phyloP scores from a whole-genome alignment of 2,797 vertebrate genomes.

The Rhodeus uyekii region DNA sequence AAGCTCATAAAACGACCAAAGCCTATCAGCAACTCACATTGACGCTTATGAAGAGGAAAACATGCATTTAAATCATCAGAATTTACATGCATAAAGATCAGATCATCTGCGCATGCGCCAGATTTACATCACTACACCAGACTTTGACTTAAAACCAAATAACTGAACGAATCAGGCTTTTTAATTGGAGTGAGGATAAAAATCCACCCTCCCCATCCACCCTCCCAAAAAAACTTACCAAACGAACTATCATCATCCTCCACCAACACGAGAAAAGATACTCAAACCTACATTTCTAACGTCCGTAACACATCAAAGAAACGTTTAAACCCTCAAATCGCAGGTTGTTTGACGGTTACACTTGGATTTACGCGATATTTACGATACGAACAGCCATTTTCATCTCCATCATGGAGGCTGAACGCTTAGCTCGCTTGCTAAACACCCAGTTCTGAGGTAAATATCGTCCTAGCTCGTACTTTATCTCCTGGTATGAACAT shows the following conservation, averaged over 20 bases:
- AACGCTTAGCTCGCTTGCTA: slow-evolving; percentile 64
- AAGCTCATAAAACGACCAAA: not conserved
- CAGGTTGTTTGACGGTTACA: not conserved
- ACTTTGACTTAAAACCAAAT: too few relatives aligned
- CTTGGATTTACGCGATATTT: not conserved
- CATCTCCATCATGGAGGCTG: slow-evolving; percentile 72
- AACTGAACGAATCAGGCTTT: too few relatives aligned
- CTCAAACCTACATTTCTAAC: not conserved
- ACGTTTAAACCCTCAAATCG: not conserved
- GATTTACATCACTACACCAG: not conserved
- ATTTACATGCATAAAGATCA: not conserved
- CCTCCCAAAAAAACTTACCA: slow-evolving; percentile 15
- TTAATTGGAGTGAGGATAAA: too few relatives aligned
- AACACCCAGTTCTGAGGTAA: not conserved
- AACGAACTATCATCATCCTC: not conserved
- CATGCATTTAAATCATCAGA: accelerated
- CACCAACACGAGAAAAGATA: not conserved
- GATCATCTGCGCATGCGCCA: not conserved
- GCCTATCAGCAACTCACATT: not conserved
- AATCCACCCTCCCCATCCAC: too few relatives aligned
- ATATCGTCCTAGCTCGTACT: not conserved
- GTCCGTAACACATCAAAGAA: not conserved
- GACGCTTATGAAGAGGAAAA: too few relatives aligned
- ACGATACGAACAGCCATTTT: slow-evolving; percentile 49
- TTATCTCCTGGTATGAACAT: not conserved